phyloP scores from a whole-genome alignment of 2,888 invertebrate genomes.

The Abscondita cerata region DNA sequence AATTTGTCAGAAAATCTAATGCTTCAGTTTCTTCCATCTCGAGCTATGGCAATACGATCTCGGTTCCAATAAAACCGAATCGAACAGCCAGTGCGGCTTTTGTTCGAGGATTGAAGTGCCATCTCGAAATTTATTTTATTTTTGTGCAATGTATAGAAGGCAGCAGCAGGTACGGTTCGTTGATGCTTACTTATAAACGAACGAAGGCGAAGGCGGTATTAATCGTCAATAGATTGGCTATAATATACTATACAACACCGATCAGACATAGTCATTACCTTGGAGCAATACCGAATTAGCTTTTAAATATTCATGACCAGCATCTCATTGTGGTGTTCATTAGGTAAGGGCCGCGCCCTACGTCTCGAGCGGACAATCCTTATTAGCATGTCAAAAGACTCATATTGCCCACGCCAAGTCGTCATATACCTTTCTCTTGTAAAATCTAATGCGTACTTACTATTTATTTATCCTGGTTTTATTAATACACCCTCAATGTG shows the following conservation, averaged over 20 bases:
- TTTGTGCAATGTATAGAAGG: constrained; percentile 34
- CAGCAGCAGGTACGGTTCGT: constrained; percentile 24
- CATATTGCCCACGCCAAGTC: constrained; percentile 40
- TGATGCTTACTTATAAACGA: constrained; percentile 1
- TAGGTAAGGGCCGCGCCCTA: constrained; percentile 47
- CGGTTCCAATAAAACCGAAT: constrained; percentile 45
- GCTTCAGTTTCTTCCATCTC: constrained; percentile 47
- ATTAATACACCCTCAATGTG: constrained; percentile 43
- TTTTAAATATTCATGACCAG: constrained; percentile 63
- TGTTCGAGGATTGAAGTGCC: constrained; percentile 42
- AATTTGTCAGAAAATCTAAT: constrained; percentile 63
- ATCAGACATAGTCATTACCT: constrained; percentile 55
- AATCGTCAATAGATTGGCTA: constrained; percentile 49
- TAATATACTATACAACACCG: constrained; percentile 42
- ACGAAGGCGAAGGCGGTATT: constrained; percentile 51
- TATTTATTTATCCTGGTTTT: constrained; percentile 36
- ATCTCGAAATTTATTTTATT: constrained; percentile 43
- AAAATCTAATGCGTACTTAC: constrained; percentile 24
- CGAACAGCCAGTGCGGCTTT: constrained; percentile 41
- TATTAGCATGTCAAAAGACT: constrained; percentile 49
- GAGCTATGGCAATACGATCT: constrained; percentile 40
- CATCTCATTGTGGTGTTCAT: constrained; percentile 53
- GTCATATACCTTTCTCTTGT: constrained; percentile 21
- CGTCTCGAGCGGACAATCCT: constrained; percentile 40
- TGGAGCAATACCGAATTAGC: constrained; percentile 55